These are phyloP conservation scores for Canis aureus DNA, from an alignment of 2,113 vertebrate genomes.

Conservation along the genomic window DNA sequence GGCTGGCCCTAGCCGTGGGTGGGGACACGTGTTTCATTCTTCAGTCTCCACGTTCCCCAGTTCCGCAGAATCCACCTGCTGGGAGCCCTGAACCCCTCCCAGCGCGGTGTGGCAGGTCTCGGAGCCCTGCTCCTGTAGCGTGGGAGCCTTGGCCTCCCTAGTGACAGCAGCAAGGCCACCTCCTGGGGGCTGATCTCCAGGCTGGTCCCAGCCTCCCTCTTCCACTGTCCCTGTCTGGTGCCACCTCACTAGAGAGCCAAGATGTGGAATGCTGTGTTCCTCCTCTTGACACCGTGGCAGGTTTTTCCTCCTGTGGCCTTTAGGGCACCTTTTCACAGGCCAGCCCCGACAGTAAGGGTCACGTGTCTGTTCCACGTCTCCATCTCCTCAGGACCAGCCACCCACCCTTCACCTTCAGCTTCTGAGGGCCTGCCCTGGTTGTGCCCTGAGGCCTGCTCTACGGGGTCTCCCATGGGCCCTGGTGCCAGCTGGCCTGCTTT, in stretches of 20 bases:
- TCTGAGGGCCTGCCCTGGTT: fast-evolving
- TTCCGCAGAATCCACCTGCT: background rate
- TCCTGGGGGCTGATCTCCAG: background rate
- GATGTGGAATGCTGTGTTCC: fast-evolving
- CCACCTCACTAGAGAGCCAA: background rate
- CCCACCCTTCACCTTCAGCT: background rate
- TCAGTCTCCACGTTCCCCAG: background rate
- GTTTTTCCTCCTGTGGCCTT: background rate
- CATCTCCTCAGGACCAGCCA: fast-evolving
- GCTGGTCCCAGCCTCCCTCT: background rate
- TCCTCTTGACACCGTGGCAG: background rate
- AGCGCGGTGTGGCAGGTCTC: background rate
- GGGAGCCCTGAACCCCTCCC: background rate
- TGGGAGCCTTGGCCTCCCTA: background rate
- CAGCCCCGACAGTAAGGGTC: fast-evolving
- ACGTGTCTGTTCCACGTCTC: fast-evolving
- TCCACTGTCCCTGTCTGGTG: background rate
- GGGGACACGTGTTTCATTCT: background rate
- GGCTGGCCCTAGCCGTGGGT: fast-evolving
- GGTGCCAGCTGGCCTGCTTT: background rate
- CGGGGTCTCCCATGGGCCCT: background rate
- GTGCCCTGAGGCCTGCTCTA: background rate
- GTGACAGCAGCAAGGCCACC: background rate
- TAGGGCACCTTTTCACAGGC: background rate
- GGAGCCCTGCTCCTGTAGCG: background rate